These are phyloP conservation scores for Drosophila malerkotliana DNA, from an alignment of 1,140 invertebrate genomes.

Conservation along the genomic window DNA sequence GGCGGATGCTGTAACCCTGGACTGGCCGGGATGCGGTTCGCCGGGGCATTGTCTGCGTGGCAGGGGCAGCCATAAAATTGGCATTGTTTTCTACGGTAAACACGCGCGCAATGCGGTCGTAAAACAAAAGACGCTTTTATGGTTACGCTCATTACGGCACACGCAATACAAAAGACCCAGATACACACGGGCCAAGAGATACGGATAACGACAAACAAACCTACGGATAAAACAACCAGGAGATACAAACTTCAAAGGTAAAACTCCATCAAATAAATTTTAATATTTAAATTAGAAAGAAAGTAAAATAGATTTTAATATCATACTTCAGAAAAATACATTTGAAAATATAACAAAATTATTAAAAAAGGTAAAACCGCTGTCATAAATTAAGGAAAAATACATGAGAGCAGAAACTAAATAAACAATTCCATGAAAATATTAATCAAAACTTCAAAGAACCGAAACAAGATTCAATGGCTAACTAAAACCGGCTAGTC, in stretches of 20 bases:
- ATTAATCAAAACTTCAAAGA: conserved; percentile 13
- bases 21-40: conserved; percentile 38
- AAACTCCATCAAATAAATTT: conserved; percentile 2
- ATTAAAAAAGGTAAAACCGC: neutral
- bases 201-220: conserved; percentile 16
- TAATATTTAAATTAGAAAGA: neutral
- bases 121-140: conserved; percentile 83
- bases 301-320: neutral
- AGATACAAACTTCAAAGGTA: conserved; percentile 7
- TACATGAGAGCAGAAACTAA: neutral
- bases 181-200: conserved; percentile 31
- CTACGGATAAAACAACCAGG: conserved; percentile 5
- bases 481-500: conserved; percentile 17
- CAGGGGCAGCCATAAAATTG: conserved; percentile 71
- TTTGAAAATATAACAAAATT: neutral
- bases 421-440: conserved; percentile 12
- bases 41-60: conserved; percentile 53
- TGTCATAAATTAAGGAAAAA: neutral
- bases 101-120: conserved; percentile 80
- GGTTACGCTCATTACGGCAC: conserved; percentile 72
- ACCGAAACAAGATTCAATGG: conserved; percentile 20
- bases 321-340: neutral
- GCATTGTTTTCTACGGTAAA: conserved; percentile 74
- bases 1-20: conserved; percentile 10
- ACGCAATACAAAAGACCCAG: conserved; percentile 58